phyloP scores from a whole-genome alignment of 2,888 invertebrate genomes.

The Lingula anatina region DNA sequence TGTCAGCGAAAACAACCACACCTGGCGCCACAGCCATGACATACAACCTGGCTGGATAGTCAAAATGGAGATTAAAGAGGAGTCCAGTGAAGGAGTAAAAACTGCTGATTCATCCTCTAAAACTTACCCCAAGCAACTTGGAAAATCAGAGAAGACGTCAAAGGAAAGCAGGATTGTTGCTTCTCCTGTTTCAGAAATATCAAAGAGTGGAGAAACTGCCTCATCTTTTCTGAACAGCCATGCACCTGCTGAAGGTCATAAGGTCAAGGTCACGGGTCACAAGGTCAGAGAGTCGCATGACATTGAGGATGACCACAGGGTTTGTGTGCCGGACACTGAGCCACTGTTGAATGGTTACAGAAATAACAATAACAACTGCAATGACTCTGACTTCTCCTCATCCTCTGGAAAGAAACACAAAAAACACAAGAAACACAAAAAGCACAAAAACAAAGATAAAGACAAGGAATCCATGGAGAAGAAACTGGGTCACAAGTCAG shows the following conservation, averaged over 20 bases:
- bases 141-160: too few species aligned
- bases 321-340: neutral
- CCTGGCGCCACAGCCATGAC: too few species aligned
- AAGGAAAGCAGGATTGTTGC: too few species aligned
- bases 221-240: neutral
- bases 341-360: neutral
- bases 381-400: neutral
- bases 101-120: too few species aligned
- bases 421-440: constrained; percentile 30
- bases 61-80: too few species aligned
- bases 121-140: too few species aligned
- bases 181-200: too few species aligned
- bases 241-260: neutral
- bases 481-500: too few species aligned
- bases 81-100: too few species aligned
- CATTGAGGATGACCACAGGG: constrained; percentile 1
- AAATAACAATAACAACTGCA: constrained; percentile 1
- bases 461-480: too few species aligned
- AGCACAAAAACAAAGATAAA: constrained; percentile 18
- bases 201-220: too few species aligned
- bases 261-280: neutral
- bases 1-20: too few species aligned
- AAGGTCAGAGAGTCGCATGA: constrained; percentile 5
- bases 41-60: constrained; percentile 31
- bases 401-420: constrained; percentile 13